Evolutionary conservation across 2,113 vertebrate species (phyloP).

Genomic region (Gallinago undulata): DNA sequence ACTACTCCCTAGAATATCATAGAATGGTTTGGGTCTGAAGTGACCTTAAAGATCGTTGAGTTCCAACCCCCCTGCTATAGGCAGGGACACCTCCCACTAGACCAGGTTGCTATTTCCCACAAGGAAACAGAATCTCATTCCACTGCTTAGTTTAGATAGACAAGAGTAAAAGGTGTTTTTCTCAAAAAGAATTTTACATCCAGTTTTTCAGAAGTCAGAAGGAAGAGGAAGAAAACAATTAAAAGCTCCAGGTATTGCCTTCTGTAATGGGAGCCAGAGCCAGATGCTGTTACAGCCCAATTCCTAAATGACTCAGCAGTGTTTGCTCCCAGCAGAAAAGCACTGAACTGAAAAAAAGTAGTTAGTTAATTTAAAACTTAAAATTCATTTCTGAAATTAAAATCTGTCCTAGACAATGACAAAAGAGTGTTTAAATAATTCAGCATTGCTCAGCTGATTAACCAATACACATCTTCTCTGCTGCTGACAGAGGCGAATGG

Average conservation of each 20-base stretch:
- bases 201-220: conserved; percentile 14
- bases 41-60: too few relatives aligned
- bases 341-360: conserved; percentile 71
- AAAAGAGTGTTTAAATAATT: conserved; percentile 71
- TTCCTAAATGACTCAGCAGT: conserved; percentile 46
- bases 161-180: not conserved
- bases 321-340: conserved; percentile 54
- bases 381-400: conserved; percentile 75
- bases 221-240: conserved; percentile 31
- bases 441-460: conserved; percentile 70
- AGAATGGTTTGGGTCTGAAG: too few relatives aligned
- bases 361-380: conserved; percentile 79
- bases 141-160: not conserved
- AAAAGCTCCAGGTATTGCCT: conserved; percentile 39
- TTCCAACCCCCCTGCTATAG: too few relatives aligned
- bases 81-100: too few relatives aligned
- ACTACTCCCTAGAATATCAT: not conserved
- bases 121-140: not conserved
- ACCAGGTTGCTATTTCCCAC: too few relatives aligned
- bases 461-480: conserved; percentile 50
- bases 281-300: conserved; percentile 15
- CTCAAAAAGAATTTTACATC: not conserved
- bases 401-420: conserved; percentile 69
- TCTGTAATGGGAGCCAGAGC: not conserved
- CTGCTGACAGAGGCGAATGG: not conserved